Evolutionary conservation across 2,113 vertebrate species (phyloP).

Genomic region (Hippocampus comes): DNA sequence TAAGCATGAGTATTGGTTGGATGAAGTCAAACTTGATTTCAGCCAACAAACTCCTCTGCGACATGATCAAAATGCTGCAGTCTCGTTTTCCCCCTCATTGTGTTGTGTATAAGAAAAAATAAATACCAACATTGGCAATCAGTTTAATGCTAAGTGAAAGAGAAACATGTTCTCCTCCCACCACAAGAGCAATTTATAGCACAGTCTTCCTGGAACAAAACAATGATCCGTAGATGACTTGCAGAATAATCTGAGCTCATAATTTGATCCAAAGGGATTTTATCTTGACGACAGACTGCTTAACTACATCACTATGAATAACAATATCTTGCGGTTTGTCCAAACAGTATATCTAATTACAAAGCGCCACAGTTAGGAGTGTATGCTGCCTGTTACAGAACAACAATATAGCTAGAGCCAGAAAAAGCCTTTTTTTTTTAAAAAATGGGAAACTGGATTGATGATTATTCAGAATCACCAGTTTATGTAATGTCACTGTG

Average conservation of each 20-base stretch:
- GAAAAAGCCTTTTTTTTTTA: too few relatives aligned
- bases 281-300: neutral
- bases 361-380: neutral
- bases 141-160: constrained; percentile 27
- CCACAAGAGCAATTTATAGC: constrained; percentile 39
- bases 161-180: constrained; percentile 44
- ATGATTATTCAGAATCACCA: too few relatives aligned
- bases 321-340: neutral
- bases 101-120: constrained; percentile 1
- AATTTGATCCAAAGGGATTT: constrained; percentile 8
- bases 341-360: neutral
- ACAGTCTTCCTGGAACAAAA: constrained; percentile 26
- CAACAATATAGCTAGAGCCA: too few relatives aligned
- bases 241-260: constrained; percentile 10
- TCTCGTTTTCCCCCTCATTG: neutral
- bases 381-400: too few relatives aligned
- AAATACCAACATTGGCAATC: constrained; percentile 10
- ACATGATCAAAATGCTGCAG: neutral
- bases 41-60: neutral
- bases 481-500: too few relatives aligned
- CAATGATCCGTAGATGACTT: constrained; percentile 25
- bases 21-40: constrained; percentile 2
- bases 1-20: constrained; percentile 5
- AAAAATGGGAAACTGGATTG: too few relatives aligned
- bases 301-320: neutral